Conservation (phyloP, 2,888 invertebrate genomes). For the Tipula lateralis region DNA sequence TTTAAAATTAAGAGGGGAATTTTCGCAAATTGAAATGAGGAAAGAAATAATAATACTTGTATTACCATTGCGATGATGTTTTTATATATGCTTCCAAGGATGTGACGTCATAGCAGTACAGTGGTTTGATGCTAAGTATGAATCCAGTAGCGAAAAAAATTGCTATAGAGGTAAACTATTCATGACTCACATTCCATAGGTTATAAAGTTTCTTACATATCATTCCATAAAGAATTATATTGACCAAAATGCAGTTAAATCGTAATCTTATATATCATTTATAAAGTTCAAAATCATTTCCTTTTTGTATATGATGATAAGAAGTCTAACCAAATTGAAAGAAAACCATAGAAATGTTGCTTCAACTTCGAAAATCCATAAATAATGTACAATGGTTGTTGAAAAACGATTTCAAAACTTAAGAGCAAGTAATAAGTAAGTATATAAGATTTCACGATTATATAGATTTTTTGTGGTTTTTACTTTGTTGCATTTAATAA, state of each 20-base stretch:
- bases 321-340: background rate
- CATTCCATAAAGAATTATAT: too few species aligned
- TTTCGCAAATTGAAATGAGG: too few species aligned
- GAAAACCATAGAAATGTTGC: background rate
- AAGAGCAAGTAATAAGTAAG: background rate
- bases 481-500: background rate
- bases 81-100: too few species aligned
- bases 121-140: too few species aligned
- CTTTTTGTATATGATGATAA: background rate
- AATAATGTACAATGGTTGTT: background rate
- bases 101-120: too few species aligned
- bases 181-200: too few species aligned
- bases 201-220: too few species aligned
- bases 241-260: background rate
- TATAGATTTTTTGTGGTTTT: background rate
- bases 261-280: background rate
- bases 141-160: too few species aligned
- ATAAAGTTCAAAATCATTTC: background rate
- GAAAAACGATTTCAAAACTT: background rate
- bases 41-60: too few species aligned
- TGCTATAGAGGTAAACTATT: too few species aligned
- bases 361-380: background rate
- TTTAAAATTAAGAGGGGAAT: too few species aligned
- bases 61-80: too few species aligned
- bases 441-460: background rate